Evolutionary conservation across 2,888 invertebrate species (phyloP).

Genomic region (Polyploca ridens): DNA sequence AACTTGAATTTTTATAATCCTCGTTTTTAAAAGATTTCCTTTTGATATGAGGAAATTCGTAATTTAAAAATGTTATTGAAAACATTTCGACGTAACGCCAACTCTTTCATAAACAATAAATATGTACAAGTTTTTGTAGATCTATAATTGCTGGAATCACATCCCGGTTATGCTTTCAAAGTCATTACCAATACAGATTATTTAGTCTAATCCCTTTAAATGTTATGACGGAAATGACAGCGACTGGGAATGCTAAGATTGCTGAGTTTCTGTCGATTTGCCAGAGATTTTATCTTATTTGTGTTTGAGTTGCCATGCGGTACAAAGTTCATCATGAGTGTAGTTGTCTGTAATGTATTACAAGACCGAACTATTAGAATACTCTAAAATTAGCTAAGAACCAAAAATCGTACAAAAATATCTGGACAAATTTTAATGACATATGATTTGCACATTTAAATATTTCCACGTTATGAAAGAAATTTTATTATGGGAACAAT

Average conservation of each 20-base stretch:
- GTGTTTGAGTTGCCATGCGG: neutral
- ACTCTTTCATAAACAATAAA: too few relatives aligned
- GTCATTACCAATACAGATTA: slow-evolving; percentile 5
- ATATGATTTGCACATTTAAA: neutral
- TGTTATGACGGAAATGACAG: slow-evolving; percentile 34
- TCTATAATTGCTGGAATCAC: neutral
- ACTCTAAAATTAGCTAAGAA: too few relatives aligned
- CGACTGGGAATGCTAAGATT: slow-evolving; percentile 35
- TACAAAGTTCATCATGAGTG: neutral
- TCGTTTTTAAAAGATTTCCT: too few relatives aligned
- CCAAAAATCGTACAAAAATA: neutral
- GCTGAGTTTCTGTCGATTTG: slow-evolving; percentile 38
- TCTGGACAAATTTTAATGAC: neutral
- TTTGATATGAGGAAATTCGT: too few relatives aligned
- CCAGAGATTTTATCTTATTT: slow-evolving; percentile 30
- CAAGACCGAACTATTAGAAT: too few relatives aligned
- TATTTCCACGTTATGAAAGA: neutral
- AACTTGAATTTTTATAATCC: too few relatives aligned
- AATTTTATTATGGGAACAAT: neutral
- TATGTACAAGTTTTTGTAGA: neutral
- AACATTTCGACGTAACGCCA: too few relatives aligned
- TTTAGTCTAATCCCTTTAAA: slow-evolving; percentile 19
- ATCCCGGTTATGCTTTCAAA: neutral
- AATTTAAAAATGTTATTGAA: too few relatives aligned
- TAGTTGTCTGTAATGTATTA: neutral